These are phyloP conservation scores for Astreopora myriophthalma DNA, from an alignment of 64 coral and sea anemone species.

Conservation along the genomic window DNA sequence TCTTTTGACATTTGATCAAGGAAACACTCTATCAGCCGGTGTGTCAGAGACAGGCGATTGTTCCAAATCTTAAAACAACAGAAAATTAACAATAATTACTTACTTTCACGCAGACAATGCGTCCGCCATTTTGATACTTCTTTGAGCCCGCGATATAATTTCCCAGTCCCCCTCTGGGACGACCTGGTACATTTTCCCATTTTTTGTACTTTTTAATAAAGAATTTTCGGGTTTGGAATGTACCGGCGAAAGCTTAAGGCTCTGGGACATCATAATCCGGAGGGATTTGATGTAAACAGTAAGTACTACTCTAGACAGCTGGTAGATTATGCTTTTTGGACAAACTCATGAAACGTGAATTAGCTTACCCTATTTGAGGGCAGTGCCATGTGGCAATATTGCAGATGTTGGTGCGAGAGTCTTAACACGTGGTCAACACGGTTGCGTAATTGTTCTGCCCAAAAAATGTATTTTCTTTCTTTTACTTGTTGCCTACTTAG, in stretches of 20 bases:
- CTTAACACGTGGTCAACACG: no score
- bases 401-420: no score
- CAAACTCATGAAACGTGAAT: no score
- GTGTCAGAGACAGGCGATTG: background rate
- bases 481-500: no score
- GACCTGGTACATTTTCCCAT: no score
- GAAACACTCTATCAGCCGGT: background rate
- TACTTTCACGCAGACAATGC: background rate
- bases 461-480: no score
- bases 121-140: conserved; percentile 23
- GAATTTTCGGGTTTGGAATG: conserved; percentile 35
- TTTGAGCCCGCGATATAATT: background rate
- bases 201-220: no score
- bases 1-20: background rate
- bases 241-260: conserved; percentile 87
- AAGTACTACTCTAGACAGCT: background rate
- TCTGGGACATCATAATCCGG: conserved; percentile 87
- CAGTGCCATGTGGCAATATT: no score
- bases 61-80: background rate
- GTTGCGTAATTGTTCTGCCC: no score
- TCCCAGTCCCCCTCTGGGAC: background rate
- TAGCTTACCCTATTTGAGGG: no score
- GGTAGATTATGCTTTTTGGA: background rate
- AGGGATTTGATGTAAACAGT: conserved; percentile 81
- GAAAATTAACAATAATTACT: conserved; percentile 42